These are phyloP conservation scores for Protobothrops flavoviridis DNA, from an alignment of 2,113 vertebrate genomes.

Conservation along the genomic window DNA sequence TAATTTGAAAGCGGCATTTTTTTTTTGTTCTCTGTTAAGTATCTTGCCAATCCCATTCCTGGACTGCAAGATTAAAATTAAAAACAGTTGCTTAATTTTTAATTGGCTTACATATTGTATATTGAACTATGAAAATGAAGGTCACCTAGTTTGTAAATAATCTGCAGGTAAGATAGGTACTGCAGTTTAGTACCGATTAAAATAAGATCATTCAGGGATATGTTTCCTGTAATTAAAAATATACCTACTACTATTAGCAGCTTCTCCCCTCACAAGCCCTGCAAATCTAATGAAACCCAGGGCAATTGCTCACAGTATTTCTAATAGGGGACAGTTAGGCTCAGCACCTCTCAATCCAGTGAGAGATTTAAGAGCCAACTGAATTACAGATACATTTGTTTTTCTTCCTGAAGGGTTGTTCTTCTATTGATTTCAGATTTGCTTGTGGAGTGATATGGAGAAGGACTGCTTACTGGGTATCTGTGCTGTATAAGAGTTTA, in stretches of 20 bases:
- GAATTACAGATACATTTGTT: background rate
- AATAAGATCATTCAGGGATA: slow-evolving; percentile 23
- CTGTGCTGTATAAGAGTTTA: fast-evolving
- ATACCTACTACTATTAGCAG: background rate
- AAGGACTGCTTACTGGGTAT: background rate
- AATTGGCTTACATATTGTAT: slow-evolving; percentile 48
- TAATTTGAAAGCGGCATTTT: background rate
- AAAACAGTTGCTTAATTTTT: slow-evolving; percentile 39
- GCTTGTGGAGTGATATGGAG: background rate
- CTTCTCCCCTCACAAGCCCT: slow-evolving; percentile 1
- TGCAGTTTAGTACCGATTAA: slow-evolving; percentile 8
- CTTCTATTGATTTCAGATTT: background rate
- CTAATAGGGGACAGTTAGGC: background rate
- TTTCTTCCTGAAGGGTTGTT: background rate
- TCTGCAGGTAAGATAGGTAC: slow-evolving; percentile 1
- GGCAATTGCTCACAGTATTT: background rate
- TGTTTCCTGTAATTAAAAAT: slow-evolving; percentile 30
- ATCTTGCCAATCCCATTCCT: background rate
- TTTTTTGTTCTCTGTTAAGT: background rate
- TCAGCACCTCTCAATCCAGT: background rate
- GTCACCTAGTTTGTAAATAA: slow-evolving; percentile 33
- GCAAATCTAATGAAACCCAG: slow-evolving; percentile 21
- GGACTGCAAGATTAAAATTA: background rate
- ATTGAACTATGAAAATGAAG: slow-evolving; percentile 29
- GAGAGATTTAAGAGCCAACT: background rate